Conservation (phyloP, 2,113 vertebrate species). For the Motacilla tschutschensis region DNA sequence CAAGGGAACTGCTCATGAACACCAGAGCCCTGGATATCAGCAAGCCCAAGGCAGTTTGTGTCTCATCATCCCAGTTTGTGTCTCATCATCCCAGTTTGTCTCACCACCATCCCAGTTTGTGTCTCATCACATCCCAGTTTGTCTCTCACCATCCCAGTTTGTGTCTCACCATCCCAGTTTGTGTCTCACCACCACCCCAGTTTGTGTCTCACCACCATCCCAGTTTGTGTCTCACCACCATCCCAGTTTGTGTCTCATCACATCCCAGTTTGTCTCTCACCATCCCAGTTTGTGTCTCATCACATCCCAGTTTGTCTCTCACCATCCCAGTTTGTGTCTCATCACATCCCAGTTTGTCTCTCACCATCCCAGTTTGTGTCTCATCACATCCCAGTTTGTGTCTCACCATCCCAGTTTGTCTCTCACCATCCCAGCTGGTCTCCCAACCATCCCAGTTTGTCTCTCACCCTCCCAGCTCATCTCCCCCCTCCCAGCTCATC, state of each 20-base stretch:
- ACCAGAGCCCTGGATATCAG: neutral
- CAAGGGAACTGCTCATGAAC: accelerated
- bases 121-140: neutral
- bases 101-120: neutral
- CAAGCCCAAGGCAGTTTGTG: neutral
- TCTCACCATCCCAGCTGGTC: neutral
- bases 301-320: neutral
- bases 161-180: neutral
- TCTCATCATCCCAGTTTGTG: neutral
- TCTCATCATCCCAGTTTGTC: neutral
- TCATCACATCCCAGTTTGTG: neutral
- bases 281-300: neutral
- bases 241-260: accelerated
- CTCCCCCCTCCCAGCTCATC: neutral
- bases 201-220: too few species aligned
- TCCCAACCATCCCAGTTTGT: neutral
- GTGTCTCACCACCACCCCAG: neutral
- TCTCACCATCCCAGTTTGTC: neutral
- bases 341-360: neutral
- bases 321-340: neutral
- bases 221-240: accelerated
- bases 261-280: neutral
- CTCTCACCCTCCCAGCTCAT: neutral
- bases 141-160: neutral
- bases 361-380: neutral